Evolutionary conservation across 2,797 vertebrate species (phyloP).

Genomic region (Geotrypetes seraphini): DNA sequence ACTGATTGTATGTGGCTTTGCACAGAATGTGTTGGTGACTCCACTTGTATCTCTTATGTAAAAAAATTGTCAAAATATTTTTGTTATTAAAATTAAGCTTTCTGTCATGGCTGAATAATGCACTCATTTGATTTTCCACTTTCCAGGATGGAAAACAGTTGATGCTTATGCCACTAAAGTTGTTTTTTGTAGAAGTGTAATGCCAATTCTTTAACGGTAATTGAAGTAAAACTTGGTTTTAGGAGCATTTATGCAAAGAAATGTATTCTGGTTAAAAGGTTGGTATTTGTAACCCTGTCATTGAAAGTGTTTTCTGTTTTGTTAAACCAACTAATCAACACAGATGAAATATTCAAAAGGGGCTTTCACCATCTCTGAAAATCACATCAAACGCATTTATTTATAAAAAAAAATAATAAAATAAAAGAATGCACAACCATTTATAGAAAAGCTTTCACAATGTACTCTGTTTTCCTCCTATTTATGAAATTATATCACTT

Average conservation of each 20-base stretch:
- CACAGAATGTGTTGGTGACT: conserved; percentile 50
- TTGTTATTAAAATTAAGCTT: conserved; percentile 35
- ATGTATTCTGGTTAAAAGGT: conserved; percentile 51
- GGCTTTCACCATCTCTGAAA: no score
- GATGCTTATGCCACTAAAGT: conserved; percentile 21
- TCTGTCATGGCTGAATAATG: conserved; percentile 42
- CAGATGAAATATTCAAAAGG: no score
- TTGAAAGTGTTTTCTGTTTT: conserved; percentile 48
- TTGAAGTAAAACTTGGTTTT: conserved; percentile 48
- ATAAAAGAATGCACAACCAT: no score
- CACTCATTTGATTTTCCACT: conserved; percentile 47
- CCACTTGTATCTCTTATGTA: conserved; percentile 33
- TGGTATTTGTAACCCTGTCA: conserved; percentile 50
- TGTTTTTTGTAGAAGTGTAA: no score
- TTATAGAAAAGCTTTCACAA: no score
- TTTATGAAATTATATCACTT: no score
- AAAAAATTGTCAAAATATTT: conserved; percentile 34
- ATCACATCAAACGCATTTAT: no score
- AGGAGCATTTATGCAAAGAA: conserved; percentile 40
- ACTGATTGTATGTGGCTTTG: conserved; percentile 34
- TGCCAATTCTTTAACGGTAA: conserved; percentile 40
- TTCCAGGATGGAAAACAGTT: conserved; percentile 30
- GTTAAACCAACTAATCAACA: conserved; percentile 50
- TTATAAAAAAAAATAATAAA: no score
- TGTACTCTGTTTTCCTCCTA: no score